Evolutionary conservation across 2,113 vertebrate genomes (phyloP).

Genomic region (Cercocebus atys): DNA sequence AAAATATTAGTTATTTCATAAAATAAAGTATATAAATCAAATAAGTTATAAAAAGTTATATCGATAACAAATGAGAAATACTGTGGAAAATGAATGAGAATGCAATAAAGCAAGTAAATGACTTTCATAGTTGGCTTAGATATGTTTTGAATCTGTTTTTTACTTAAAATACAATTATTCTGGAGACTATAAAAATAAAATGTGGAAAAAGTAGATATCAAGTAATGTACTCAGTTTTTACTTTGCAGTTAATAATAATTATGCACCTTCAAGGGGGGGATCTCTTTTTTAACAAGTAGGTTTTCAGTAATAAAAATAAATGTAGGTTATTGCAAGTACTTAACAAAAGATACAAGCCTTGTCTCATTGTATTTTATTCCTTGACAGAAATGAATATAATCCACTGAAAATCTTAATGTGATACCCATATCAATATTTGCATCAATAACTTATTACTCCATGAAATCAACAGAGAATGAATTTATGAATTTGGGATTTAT

Average conservation of each 20-base stretch:
- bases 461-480: neutral
- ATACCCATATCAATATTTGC: neutral
- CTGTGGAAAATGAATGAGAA: neutral
- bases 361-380: neutral
- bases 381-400: neutral
- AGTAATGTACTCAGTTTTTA: neutral
- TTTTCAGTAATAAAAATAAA: conserved; percentile 41
- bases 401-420: neutral
- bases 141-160: neutral
- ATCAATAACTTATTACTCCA: neutral
- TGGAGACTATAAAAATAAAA: neutral
- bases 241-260: neutral
- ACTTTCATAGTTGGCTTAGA: neutral
- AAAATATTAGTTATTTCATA: neutral
- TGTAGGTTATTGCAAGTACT: neutral
- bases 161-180: neutral
- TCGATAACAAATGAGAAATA: neutral
- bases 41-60: neutral
- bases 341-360: neutral
- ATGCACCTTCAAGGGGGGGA: neutral
- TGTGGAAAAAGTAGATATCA: neutral
- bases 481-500: neutral
- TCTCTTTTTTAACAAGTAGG: neutral
- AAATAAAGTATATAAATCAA: neutral
- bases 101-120: neutral